Evolutionary conservation across 2,113 vertebrate genomes (phyloP).

Genomic region (Euleptes europaea): DNA sequence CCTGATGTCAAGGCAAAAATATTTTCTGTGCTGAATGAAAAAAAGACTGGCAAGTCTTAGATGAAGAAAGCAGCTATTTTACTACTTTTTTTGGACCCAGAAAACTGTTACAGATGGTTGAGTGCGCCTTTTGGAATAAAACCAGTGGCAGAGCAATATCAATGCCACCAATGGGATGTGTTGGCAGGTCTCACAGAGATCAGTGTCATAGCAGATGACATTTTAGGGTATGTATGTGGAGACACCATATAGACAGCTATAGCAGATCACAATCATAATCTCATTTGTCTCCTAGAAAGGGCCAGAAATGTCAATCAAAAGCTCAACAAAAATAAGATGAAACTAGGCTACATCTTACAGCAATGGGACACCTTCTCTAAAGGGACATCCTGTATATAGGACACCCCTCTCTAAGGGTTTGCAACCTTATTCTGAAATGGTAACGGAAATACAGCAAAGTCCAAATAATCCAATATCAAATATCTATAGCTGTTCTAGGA

Average conservation of each 20-base stretch:
- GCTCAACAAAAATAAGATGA: neutral
- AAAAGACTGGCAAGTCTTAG: slow-evolving; percentile 22
- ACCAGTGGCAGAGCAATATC: slow-evolving; percentile 27
- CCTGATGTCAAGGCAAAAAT: slow-evolving; percentile 11
- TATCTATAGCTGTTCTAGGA: neutral
- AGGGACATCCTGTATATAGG: too few species aligned
- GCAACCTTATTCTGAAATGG: neutral
- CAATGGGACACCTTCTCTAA: too few species aligned
- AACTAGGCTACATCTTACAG: neutral
- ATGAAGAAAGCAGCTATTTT: slow-evolving; percentile 22
- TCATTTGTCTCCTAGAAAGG: slow-evolving; percentile 13
- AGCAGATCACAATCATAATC: slow-evolving; percentile 20
- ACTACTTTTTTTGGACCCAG: slow-evolving; percentile 6
- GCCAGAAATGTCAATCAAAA: slow-evolving; percentile 11
- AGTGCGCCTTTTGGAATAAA: slow-evolving; percentile 37
- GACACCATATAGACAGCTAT: slow-evolving; percentile 29
- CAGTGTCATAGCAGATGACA: slow-evolving; percentile 34
- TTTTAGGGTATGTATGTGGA: slow-evolving; percentile 26
- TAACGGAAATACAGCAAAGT: neutral
- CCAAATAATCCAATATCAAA: neutral
- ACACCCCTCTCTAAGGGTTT: neutral
- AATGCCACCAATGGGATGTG: slow-evolving; percentile 25
- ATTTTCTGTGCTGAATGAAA: slow-evolving; percentile 20
- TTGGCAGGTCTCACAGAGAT: slow-evolving; percentile 30
- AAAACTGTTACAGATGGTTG: slow-evolving; percentile 27